phyloP scores from a whole-genome alignment of 2,113 vertebrate species.

The Phaetusa simplex region DNA sequence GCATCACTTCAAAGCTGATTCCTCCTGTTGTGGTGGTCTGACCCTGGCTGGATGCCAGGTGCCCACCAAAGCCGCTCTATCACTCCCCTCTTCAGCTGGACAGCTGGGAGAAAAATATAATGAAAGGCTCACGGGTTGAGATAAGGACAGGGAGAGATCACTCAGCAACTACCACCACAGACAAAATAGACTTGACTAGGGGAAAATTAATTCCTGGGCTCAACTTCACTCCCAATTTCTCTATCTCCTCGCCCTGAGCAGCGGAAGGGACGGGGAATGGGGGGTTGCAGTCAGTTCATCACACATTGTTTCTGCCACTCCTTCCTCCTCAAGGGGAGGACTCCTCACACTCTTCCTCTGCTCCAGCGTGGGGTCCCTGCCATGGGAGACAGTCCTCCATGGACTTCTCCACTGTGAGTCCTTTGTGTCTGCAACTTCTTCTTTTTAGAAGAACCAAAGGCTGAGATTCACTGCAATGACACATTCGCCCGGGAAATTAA shows the following conservation, averaged over 20 bases:
- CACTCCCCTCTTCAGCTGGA: not conserved
- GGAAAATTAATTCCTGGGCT: not conserved
- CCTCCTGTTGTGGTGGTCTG: not conserved
- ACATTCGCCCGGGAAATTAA: not conserved
- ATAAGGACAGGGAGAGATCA: not conserved
- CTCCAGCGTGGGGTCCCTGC: not conserved
- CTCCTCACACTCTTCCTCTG: not conserved
- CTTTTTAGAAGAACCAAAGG: not conserved
- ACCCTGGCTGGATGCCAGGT: not conserved
- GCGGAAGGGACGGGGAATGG: not conserved
- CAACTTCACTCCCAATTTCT: not conserved
- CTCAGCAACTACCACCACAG: not conserved
- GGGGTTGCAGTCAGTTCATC: not conserved
- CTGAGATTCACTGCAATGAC: not conserved
- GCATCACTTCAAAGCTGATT: not conserved
- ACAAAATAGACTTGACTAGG: not conserved
- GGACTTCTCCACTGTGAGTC: not conserved
- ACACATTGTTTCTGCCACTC: not conserved
- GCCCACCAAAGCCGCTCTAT: not conserved
- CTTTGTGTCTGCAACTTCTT: not conserved
- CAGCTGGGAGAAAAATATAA: not conserved
- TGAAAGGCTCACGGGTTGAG: not conserved
- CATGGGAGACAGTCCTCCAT: not conserved
- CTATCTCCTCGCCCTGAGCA: not conserved
- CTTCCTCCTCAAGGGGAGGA: not conserved